These are phyloP conservation scores for Schizopygopsis malacanthus DNA, from an alignment of 2,797 vertebrate genomes.

Conservation along the genomic window DNA sequence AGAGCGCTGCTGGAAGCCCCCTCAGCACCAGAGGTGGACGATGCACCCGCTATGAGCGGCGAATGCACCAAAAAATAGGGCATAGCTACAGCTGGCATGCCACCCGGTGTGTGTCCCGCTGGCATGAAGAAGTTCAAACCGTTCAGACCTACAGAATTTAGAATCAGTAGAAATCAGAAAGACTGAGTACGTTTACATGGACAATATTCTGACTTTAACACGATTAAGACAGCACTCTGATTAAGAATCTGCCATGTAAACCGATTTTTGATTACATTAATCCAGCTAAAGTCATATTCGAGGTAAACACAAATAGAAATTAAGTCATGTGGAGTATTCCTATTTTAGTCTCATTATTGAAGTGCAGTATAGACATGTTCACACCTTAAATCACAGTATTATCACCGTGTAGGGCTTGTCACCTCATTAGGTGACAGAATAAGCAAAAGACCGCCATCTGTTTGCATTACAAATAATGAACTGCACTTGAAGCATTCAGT, in stretches of 20 bases:
- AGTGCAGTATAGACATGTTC: background rate
- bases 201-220: no score
- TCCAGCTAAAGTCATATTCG: background rate
- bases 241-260: background rate
- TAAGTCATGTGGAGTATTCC: background rate
- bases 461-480: no score
- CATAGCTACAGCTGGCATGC: constrained; percentile 79
- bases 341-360: background rate
- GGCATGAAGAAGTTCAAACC: constrained; percentile 87
- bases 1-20: constrained; percentile 63
- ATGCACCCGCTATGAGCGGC: constrained; percentile 72
- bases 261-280: background rate
- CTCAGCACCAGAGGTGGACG: constrained; percentile 66
- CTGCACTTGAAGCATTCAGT: no score
- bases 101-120: constrained; percentile 71
- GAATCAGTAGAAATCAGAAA: background rate
- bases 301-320: background rate
- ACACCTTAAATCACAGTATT: background rate
- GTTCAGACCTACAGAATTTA: constrained; percentile 23
- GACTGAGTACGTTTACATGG: background rate
- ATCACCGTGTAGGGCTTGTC: no score
- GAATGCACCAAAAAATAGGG: constrained; percentile 87
- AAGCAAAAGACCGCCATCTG: no score
- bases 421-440: no score
- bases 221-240: no score